Percentiles rank a stretch among this genome's conserved stretches.
Evolutionary conservation across 2,888 invertebrate species (phyloP).

Genomic region (Amphipoea lucens): DNA sequence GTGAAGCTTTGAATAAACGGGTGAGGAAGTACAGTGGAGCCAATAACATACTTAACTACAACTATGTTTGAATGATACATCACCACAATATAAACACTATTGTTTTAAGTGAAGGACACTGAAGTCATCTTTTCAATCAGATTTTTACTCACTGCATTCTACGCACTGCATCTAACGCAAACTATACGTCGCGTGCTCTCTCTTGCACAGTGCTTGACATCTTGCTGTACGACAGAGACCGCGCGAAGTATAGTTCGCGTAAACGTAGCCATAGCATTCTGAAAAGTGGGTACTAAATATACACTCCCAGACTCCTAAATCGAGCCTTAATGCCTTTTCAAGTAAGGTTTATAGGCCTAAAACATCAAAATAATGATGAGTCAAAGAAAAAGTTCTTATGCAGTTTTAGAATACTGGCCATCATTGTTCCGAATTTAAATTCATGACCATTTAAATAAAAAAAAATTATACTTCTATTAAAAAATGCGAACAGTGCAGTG

Average conservation of each 20-base stretch:
- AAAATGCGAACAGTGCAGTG: not conserved
- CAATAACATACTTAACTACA: not conserved
- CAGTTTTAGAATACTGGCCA: not conserved
- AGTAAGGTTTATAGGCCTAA: not conserved
- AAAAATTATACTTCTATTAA: no score
- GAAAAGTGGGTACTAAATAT: not conserved
- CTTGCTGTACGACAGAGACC: not conserved
- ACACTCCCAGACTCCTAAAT: not conserved
- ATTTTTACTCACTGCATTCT: not conserved
- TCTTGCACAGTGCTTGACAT: not conserved
- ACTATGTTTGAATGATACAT: not conserved
- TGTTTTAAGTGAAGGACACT: not conserved
- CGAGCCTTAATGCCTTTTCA: not conserved
- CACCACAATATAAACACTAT: not conserved
- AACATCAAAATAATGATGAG: not conserved
- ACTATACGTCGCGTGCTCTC: not conserved
- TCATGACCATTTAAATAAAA: not conserved
- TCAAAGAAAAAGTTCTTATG: not conserved
- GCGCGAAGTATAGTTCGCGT: not conserved
- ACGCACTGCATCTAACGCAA: not conserved
- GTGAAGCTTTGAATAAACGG: no score
- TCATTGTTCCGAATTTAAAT: not conserved
- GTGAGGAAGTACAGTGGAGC: no score
- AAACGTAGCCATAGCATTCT: not conserved
- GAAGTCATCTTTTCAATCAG: constrained; percentile 2